Evolutionary conservation across 2,113 vertebrate species (phyloP).

Genomic region (Nothoprocta perdicaria): DNA sequence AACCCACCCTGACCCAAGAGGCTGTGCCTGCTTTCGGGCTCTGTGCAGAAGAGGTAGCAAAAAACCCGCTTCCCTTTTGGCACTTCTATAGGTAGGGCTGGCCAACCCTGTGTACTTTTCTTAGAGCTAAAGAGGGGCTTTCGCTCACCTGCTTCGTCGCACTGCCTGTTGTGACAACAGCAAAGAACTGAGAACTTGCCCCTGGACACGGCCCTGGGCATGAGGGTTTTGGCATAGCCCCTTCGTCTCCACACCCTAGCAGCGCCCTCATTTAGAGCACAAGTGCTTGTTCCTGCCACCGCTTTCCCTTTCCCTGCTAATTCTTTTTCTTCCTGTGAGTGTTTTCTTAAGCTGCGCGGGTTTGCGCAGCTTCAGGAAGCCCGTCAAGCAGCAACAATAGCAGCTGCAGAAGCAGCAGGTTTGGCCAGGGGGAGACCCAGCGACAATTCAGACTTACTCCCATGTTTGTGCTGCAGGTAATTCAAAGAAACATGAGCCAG

Average conservation of each 20-base stretch:
- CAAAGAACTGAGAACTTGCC: not conserved
- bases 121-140: not conserved
- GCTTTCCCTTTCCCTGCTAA: conserved; percentile 34
- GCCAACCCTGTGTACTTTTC: not conserved
- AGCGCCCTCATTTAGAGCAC: not conserved
- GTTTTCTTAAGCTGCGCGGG: not conserved
- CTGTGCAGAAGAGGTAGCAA: not conserved
- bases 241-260: not conserved
- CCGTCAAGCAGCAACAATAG: not conserved
- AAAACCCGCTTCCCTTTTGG: not conserved
- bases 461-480: not conserved
- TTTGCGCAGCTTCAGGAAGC: not conserved
- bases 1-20: not conserved
- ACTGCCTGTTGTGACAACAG: not conserved
- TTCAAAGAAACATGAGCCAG: not conserved
- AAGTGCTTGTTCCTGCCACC: not conserved
- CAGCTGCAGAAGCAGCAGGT: not conserved
- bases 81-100: not conserved
- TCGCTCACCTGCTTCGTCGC: not conserved
- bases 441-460: not conserved
- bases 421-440: not conserved
- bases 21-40: not conserved
- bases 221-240: not conserved
- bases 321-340: conserved; percentile 60
- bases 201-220: fast-evolving